phyloP scores from a whole-genome alignment of 2,888 invertebrate species.

The Nymphalis c-album region DNA sequence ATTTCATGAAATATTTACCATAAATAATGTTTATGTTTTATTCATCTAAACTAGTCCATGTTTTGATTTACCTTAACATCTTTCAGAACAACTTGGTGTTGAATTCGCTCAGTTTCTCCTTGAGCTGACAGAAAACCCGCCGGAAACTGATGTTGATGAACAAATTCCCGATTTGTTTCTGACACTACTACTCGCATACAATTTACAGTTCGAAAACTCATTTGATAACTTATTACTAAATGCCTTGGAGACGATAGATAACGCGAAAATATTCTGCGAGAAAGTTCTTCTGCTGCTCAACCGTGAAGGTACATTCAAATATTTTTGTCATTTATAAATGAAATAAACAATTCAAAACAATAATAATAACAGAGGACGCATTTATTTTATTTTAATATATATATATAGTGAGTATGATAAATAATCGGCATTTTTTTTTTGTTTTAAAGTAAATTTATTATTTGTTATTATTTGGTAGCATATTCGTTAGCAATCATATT shows the following conservation, averaged over 20 bases:
- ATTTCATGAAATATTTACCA: no score
- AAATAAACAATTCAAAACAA: no score
- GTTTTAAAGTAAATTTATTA: no score
- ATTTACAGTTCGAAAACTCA: conserved; percentile 89
- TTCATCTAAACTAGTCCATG: no score
- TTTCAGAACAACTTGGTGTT: conserved; percentile 90
- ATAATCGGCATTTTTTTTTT: no score
- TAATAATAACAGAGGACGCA: no score
- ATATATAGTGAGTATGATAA: no score
- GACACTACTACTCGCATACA: conserved; percentile 92
- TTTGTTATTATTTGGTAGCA: no score
- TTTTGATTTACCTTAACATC: background rate
- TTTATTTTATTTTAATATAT: no score
- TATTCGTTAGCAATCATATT: no score
- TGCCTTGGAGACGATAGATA: conserved; percentile 84
- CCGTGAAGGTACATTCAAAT: conserved; percentile 86
- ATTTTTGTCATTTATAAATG: no score
- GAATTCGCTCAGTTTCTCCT: conserved; percentile 91
- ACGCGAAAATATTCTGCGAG: conserved; percentile 94
- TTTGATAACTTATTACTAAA: conserved; percentile 87
- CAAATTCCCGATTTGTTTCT: conserved; percentile 92
- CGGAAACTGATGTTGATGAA: conserved; percentile 90
- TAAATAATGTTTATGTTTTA: no score
- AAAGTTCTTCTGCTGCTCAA: conserved; percentile 93
- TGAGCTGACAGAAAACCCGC: conserved; percentile 90